Base-by-base conservation (phyloP, 2,113 vertebrate genomes). In the Bubo scandiacus region DNA sequence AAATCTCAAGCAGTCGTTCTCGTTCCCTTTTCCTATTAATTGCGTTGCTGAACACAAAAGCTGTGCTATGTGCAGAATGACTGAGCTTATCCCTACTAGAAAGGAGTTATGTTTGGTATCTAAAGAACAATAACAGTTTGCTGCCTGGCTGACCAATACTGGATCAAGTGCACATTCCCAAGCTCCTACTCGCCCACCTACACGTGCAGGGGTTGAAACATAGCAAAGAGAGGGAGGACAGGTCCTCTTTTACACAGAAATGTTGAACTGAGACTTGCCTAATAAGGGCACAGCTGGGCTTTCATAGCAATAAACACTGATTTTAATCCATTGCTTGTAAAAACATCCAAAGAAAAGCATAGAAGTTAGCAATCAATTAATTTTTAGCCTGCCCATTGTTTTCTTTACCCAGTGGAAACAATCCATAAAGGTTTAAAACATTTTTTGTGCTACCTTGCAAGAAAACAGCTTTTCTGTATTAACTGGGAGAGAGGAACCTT, bases 91-190 rank as follows among this genome's bases (percentile, higher is more conserved):
- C 97, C 80, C 59, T 96, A 81, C 95, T 94, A 97, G 96, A 97
- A 97, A 98, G 94, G 95, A 99, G 97, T 97, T 98, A 98, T 98
- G 98, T 98, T 98, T 98, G 98, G 98, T 98, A 99, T 99, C 98
- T 98, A 97, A 98, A 98, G 98, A 98, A 99, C 98, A 99, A 98
- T 98, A 97, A 97, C 93, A 97, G 96, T 99, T 98, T 99, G 98
- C 98, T 99, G 99, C 98, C 98, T 98, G 98, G 95, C 95, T 98
- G 98, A 98, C 98, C 98, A 97, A 86, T 98, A 97, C 90, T 98
- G 97, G 97, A 98, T 98, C 93, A 94, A 97, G 97, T 98, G 98
- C 98, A 97, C 98, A 97, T 99, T 99, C 98, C 98, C 96, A 87
- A 96, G 97, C 94, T 97, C 98, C 98, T 95, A 98, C 98, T 98